phyloP scores from a whole-genome alignment of 2,888 invertebrate species.

The Glyphotaelius pellucidus region DNA sequence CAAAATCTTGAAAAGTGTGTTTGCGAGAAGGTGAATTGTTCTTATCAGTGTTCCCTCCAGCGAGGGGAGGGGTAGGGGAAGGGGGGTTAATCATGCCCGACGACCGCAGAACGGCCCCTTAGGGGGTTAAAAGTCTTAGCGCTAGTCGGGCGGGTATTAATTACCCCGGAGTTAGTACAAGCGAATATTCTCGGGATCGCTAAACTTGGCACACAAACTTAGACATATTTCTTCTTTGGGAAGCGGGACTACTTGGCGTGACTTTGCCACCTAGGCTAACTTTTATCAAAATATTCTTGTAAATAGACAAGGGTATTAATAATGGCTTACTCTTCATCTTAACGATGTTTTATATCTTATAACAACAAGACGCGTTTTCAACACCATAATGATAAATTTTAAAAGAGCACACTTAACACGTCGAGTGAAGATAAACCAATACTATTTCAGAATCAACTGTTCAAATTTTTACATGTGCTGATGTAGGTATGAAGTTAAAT shows the following conservation, averaged over 20 bases:
- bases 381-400: not conserved
- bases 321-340: not conserved
- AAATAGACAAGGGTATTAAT: not conserved
- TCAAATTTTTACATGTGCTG: no score
- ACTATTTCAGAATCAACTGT: no score
- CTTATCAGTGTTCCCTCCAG: conserved; percentile 57
- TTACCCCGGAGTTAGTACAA: conserved; percentile 60
- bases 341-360: not conserved
- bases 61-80: not conserved
- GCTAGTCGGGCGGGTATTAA: conserved; percentile 63
- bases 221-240: conserved; percentile 48
- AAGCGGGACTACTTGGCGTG: not conserved
- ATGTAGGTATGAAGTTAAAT: no score
- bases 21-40: conserved; percentile 64
- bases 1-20: conserved; percentile 65
- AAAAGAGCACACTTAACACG: no score
- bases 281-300: not conserved
- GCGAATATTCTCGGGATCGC: conserved; percentile 55
- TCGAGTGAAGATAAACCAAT: no score
- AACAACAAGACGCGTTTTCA: not conserved
- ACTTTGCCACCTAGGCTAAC: not conserved
- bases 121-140: conserved; percentile 68
- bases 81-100: conserved; percentile 76
- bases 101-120: conserved; percentile 77
- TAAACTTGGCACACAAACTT: conserved; percentile 54